Percentiles rank a stretch among this genome's conserved stretches.
These are phyloP conservation scores for Erythrocercus mccallii DNA, from an alignment of 2,113 vertebrate species.

Conservation along the genomic window DNA sequence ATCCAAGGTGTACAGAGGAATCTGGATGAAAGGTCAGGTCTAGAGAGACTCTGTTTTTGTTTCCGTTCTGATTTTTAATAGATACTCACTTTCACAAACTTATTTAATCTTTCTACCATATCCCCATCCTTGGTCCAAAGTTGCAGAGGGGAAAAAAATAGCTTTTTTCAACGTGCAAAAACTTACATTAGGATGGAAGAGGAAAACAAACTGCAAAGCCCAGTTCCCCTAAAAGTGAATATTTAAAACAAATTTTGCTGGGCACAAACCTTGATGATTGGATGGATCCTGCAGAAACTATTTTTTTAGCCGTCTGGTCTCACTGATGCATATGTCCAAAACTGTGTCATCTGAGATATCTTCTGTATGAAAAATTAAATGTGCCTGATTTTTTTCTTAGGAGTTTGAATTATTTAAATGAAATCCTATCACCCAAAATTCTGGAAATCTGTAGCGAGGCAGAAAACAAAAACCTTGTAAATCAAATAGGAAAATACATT, in stretches of 20 bases:
- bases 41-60: not conserved
- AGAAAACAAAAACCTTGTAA: constrained; percentile 26
- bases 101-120: not conserved
- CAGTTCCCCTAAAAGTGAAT: not conserved
- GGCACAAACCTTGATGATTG: not conserved
- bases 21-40: not conserved
- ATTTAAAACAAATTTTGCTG: not conserved
- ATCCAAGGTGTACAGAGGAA: not conserved
- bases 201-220: not conserved
- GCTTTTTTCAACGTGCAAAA: not conserved
- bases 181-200: not conserved
- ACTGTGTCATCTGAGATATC: not conserved
- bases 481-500: constrained; percentile 14
- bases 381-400: not conserved
- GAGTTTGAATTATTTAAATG: not conserved
- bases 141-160: not conserved
- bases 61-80: not conserved
- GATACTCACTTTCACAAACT: not conserved
- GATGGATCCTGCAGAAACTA: not conserved
- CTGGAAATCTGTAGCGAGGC: not conserved
- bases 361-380: not conserved
- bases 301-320: not conserved
- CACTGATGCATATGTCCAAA: not conserved
- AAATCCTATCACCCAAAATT: not conserved
- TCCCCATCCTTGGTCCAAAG: not conserved